A percentile compares a stretch with the other conserved stretches of the same genome.
Conservation (phyloP, 2,113 vertebrate species). For the Boleophthalmus pectinirostris region DNA sequence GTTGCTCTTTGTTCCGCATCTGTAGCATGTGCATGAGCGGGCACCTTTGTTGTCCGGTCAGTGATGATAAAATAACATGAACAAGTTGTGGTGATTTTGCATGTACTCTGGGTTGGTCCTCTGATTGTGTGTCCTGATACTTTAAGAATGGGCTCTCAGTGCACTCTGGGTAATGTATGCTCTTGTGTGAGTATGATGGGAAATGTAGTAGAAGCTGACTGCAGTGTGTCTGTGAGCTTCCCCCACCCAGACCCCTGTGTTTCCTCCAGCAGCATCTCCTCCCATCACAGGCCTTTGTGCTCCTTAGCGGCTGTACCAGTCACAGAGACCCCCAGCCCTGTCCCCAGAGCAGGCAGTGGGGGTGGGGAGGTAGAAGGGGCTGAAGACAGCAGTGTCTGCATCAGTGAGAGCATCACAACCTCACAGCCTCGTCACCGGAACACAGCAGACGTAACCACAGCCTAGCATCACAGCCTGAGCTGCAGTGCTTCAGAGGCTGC, state of each 20-base stretch:
- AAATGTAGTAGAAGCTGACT: slow-evolving; percentile 37
- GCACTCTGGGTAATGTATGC: slow-evolving; percentile 39
- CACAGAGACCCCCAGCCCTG: slow-evolving; percentile 58
- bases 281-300: not conserved
- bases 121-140: not conserved
- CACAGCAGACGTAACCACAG: slow-evolving; percentile 32
- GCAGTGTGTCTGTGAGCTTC: not conserved
- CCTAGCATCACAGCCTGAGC: slow-evolving; percentile 19
- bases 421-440: slow-evolving; percentile 66
- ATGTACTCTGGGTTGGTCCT: not conserved
- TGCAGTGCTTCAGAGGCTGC: slow-evolving; percentile 31
- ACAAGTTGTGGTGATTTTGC: not conserved
- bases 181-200: slow-evolving; percentile 31
- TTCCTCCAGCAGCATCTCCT: not conserved
- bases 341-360: slow-evolving; percentile 75
- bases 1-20: not conserved
- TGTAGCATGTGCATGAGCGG: not conserved
- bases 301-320: slow-evolving; percentile 28
- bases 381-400: slow-evolving; percentile 73
- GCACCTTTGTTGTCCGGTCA: not conserved
- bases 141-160: slow-evolving; percentile 10
- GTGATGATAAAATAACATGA: not conserved
- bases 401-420: slow-evolving; percentile 65
- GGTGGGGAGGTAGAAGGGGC: slow-evolving; percentile 51
- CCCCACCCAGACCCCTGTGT: not conserved